phyloP scores from a whole-genome alignment of 2,888 invertebrate genomes.

The Acrobasis consociella region DNA sequence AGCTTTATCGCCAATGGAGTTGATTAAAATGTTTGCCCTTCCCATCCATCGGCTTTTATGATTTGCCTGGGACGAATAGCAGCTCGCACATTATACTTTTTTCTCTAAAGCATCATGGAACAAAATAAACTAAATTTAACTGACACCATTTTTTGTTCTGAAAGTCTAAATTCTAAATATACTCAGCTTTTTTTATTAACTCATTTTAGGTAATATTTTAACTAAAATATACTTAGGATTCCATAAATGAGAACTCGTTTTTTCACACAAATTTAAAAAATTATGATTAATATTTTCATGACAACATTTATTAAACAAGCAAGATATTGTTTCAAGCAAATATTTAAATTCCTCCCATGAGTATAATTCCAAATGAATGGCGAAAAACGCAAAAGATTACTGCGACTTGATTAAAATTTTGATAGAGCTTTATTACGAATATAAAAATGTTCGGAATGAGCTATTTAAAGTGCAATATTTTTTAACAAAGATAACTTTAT shows the following conservation, averaged over 20 bases:
- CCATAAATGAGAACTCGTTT: neutral
- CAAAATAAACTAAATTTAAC: too few species aligned
- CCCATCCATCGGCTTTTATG: too few species aligned
- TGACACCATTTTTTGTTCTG: too few species aligned
- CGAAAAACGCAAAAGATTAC: constrained; percentile 10
- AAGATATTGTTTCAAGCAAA: constrained; percentile 9
- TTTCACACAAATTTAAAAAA: neutral
- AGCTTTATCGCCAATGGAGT: too few species aligned
- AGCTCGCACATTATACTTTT: too few species aligned
- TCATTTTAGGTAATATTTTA: neutral
- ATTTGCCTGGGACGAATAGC: too few species aligned
- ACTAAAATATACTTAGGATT: too few species aligned
- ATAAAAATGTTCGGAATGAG: constrained; percentile 5
- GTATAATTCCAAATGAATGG: constrained; percentile 15
- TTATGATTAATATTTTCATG: neutral
- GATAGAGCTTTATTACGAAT: constrained; percentile 6
- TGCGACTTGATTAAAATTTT: constrained; percentile 20
- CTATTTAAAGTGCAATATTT: constrained; percentile 12
- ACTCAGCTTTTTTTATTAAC: too few species aligned
- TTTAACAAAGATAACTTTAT: constrained; percentile 15
- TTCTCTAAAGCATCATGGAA: too few species aligned
- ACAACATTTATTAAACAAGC: constrained; percentile 1
- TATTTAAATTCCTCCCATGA: constrained; percentile 17
- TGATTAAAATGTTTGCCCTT: too few species aligned
- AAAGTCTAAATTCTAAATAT: too few species aligned